Conservation (phyloP, 2,113 vertebrate genomes). For the Cnemophilus loriae region DNA sequence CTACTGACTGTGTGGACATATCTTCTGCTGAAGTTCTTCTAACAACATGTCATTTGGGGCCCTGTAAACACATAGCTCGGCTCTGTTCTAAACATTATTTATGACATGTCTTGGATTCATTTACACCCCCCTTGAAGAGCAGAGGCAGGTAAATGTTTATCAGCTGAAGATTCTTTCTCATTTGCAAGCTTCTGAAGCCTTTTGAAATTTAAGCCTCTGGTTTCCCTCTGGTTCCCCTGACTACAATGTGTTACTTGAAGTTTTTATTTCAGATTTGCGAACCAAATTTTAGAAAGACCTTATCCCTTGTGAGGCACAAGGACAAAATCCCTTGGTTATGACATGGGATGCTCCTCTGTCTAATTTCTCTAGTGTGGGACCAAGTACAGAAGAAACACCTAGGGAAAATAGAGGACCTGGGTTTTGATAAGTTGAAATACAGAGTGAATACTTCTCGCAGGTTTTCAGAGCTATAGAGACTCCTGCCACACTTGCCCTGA, state of each 20-base stretch:
- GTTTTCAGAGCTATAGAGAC: background rate
- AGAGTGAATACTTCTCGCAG: background rate
- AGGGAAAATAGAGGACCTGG: background rate
- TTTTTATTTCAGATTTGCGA: background rate
- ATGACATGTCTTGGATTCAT: background rate
- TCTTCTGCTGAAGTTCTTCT: background rate
- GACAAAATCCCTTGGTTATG: background rate
- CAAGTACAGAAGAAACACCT: background rate
- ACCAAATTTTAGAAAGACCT: background rate
- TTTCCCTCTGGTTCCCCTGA: background rate
- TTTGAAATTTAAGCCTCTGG: background rate
- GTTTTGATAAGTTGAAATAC: background rate
- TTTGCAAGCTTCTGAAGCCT: background rate
- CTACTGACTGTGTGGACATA: background rate
- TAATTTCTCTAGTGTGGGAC: background rate
- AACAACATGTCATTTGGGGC: background rate
- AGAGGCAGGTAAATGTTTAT: background rate
- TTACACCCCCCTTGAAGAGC: background rate
- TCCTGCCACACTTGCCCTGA: background rate
- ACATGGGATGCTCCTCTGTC: background rate
- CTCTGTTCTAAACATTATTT: background rate
- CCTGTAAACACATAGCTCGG: background rate
- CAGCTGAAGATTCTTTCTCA: background rate
- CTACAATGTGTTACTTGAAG: background rate
- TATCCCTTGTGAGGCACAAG: background rate